Conservation (phyloP, 2,113 vertebrate species). For the Rhinoptilus africanus region DNA sequence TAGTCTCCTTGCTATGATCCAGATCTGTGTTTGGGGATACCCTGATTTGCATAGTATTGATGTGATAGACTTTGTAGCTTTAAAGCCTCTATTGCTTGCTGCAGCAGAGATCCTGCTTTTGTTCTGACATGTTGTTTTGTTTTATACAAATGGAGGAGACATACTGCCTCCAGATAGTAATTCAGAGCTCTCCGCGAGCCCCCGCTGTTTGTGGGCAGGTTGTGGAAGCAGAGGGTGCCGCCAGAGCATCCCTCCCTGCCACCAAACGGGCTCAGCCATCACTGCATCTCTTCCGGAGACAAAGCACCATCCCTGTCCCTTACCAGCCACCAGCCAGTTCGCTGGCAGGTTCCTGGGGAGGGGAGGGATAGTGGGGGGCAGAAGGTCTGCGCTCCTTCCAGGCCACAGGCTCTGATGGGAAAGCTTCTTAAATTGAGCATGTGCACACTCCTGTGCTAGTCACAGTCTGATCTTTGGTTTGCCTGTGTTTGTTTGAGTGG, state of each 20-base stretch:
- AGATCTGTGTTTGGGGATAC: conserved; percentile 14
- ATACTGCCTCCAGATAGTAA: neutral
- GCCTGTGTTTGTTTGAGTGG: neutral
- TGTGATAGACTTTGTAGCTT: neutral
- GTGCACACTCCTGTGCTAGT: neutral
- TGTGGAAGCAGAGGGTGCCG: neutral
- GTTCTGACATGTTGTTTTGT: neutral
- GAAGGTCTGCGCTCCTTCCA: neutral
- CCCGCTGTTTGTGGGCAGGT: neutral
- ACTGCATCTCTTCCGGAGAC: neutral
- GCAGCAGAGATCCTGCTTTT: neutral
- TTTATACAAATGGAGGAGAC: neutral
- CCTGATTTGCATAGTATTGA: conserved; percentile 24
- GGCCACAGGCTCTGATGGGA: rapidly evolving
- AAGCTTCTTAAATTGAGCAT: neutral
- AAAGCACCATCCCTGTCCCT: neutral
- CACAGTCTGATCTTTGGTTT: neutral
- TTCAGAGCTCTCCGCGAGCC: rapidly evolving
- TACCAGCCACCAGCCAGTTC: neutral
- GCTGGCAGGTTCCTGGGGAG: neutral
- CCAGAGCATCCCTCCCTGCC: neutral
- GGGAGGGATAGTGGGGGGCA: neutral
- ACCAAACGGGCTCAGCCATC: rapidly evolving
- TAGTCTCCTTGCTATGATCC: conserved; percentile 22
- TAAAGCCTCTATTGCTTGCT: neutral